These are phyloP conservation scores for Spea hammondii DNA, from an alignment of 2,797 vertebrate species.

Conservation along the genomic window DNA sequence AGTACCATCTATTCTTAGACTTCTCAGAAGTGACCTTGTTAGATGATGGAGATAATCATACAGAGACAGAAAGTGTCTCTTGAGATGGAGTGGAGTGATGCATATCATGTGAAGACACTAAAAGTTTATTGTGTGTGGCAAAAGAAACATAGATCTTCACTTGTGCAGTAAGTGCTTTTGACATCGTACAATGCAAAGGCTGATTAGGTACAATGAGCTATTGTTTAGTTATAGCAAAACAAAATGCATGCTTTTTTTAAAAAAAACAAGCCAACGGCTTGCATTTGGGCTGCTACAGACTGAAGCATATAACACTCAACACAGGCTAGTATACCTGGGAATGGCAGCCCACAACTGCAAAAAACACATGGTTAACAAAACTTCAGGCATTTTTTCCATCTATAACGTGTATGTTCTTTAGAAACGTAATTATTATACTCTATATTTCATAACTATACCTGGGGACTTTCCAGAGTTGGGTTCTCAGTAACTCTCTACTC, in stretches of 20 bases:
- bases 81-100: slow-evolving; percentile 72
- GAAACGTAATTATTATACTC: no score
- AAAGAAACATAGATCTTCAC: slow-evolving; percentile 75
- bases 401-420: no score
- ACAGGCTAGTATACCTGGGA: no score
- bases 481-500: no score
- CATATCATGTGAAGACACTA: slow-evolving; percentile 70
- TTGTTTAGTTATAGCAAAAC: slow-evolving; percentile 53
- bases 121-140: slow-evolving; percentile 80
- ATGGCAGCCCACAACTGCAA: no score
- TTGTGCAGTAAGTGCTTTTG: slow-evolving; percentile 69
- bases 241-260: slow-evolving; percentile 27
- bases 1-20: slow-evolving; percentile 53
- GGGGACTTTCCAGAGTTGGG: no score
- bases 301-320: no score
- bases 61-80: slow-evolving; percentile 62
- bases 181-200: slow-evolving; percentile 62
- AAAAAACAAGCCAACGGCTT: no score
- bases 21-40: slow-evolving; percentile 72
- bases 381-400: no score
- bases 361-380: no score
- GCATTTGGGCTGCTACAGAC: no score
- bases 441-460: no score
- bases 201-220: slow-evolving; percentile 60
- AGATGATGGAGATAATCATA: slow-evolving; percentile 57